Evolutionary conservation across 2,113 vertebrate genomes (phyloP).

Genomic region (Panthera uncia): DNA sequence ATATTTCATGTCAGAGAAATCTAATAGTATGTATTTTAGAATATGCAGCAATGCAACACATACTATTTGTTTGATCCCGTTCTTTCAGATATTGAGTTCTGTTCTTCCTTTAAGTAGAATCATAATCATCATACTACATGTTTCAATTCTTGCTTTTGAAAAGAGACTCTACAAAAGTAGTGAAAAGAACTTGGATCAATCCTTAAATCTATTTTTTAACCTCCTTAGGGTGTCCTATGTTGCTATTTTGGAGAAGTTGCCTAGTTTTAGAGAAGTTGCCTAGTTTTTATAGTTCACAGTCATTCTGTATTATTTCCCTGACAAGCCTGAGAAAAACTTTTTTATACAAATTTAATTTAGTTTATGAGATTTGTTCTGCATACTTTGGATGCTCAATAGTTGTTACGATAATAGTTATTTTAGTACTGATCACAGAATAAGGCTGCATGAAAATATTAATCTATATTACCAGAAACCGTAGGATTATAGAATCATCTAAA

Average conservation of each 20-base stretch:
- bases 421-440: neutral
- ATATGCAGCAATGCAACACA: neutral
- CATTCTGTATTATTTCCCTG: constrained; percentile 32
- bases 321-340: constrained; percentile 14
- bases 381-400: neutral
- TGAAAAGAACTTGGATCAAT: constrained; percentile 40
- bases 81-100: constrained; percentile 17
- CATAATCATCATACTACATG: neutral
- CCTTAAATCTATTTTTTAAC: constrained; percentile 47
- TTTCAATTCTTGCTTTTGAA: constrained; percentile 15
- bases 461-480: neutral
- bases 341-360: constrained; percentile 12
- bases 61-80: neutral
- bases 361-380: constrained; percentile 41
- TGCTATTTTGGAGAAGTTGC: constrained; percentile 15
- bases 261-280: constrained; percentile 38
- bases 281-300: constrained; percentile 35
- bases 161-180: constrained; percentile 6
- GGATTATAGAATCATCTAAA: neutral
- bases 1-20: neutral
- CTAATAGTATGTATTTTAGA: neutral
- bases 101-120: constrained; percentile 16
- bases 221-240: neutral
- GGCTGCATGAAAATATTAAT: neutral
- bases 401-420: constrained; percentile 5